Base-by-base conservation (phyloP, 2,113 vertebrate genomes). In the Myanophis thanlyinensis region DNA sequence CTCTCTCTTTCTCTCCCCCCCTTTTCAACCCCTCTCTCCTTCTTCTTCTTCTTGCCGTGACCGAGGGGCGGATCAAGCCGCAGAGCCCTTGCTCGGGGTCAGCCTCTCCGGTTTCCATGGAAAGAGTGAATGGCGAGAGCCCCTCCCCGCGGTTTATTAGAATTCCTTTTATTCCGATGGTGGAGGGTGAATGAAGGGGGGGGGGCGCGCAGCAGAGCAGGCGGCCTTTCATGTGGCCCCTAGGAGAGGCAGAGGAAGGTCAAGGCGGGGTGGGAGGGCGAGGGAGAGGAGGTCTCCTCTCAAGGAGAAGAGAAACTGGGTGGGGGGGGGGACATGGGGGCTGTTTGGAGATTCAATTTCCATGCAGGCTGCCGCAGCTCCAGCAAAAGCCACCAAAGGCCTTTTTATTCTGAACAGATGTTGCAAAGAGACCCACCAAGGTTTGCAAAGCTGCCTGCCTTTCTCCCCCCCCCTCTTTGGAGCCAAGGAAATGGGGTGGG, bases 331-430 rank as follows among this genome's bases (percentile, higher is more conserved):
- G 93, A 95, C n/a, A n/a, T n/a, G 95, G 95, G 94, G 95, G 94
- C 95, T 94, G 91, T 95, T 95, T 93, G 95, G 93, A 96, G 96
- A 95, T 62, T 40, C 91, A 94, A 96, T 94, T 96, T 96, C 95
- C 96, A 95, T 95, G 95, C 96, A 97, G 97, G 97, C 52, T 22
- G 25, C 59, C 2, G 1, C 13, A 2, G 35, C 25, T 18, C 35
- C 23, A 2, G 8, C 20, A 6, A n/a, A n/a, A 67, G 59, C 59
- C 95, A 94, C 94, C 95, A 95, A 97, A 95, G 89, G 95, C 95
- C 30, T n/a, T 27, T 96, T 96, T 96, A 97, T 97, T 95, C 96
- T 93, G 95, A 96, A 97, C 96, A 97, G 97, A 97, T 97, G 96
- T 97, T 96, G 95, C 93, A 95, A 95, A 51, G 94, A 96, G 96